Evolutionary conservation across 2,113 vertebrate species (phyloP).

Genomic region (Asarcornis scutulata): DNA sequence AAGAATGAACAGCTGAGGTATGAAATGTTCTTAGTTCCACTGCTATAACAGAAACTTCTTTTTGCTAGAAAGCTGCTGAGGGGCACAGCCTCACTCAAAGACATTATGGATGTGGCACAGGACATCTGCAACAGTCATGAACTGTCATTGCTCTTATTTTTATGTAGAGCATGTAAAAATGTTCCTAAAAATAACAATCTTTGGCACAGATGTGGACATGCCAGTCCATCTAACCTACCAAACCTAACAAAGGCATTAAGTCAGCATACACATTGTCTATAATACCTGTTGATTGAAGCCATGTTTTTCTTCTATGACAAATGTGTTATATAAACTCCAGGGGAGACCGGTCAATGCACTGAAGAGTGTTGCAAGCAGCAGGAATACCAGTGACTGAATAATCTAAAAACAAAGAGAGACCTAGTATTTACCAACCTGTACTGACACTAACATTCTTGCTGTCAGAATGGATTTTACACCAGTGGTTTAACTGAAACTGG

Average conservation of each 20-base stretch:
- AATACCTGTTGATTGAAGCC: conserved; percentile 98
- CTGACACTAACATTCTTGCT: background rate
- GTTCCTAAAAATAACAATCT: background rate
- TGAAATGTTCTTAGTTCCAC: background rate
- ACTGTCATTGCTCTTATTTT: background rate
- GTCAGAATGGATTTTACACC: background rate
- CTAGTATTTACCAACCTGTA: background rate
- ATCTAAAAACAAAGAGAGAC: conserved; percentile 77
- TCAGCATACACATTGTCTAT: background rate
- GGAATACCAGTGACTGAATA: conserved; percentile 89
- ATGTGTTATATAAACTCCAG: conserved; percentile 97
- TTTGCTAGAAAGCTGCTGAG: background rate
- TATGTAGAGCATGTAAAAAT: background rate
- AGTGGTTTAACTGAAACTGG: background rate
- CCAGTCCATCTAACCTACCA: background rate
- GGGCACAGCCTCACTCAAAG: background rate
- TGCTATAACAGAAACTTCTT: background rate
- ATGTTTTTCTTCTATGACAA: conserved; percentile 97
- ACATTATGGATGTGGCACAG: background rate
- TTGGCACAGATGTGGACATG: background rate
- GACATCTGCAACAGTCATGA: background rate
- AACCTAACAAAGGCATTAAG: background rate
- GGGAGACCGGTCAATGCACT: conserved; percentile 94
- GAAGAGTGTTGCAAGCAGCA: conserved; percentile 93
- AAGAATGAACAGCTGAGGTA: background rate